Conservation (phyloP, 2,888 invertebrate genomes). For the Cyclophora albipunctata region DNA sequence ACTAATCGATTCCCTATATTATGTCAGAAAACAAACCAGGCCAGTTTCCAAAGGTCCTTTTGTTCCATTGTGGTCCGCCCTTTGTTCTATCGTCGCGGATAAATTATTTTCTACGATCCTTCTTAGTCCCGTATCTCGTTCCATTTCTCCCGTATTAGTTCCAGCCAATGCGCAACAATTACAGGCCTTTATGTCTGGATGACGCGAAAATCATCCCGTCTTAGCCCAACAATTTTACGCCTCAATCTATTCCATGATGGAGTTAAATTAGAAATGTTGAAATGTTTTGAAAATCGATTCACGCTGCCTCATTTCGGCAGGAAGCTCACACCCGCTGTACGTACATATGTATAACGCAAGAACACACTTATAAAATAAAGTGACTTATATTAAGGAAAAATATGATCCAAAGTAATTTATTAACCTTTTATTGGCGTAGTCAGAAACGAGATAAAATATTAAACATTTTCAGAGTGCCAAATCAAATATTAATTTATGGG, state of each 20-base stretch:
- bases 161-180: slow-evolving; percentile 73
- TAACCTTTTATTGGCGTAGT: no score
- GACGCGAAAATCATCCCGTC: slow-evolving; percentile 70
- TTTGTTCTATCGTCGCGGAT: slow-evolving; percentile 69
- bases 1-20: slow-evolving; percentile 68
- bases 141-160: slow-evolving; percentile 74
- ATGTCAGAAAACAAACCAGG: slow-evolving; percentile 64
- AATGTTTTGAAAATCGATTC: slow-evolving; percentile 27
- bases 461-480: no score
- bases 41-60: slow-evolving; percentile 57
- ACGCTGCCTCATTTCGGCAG: no score
- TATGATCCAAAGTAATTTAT: no score
- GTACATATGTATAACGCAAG: background rate
- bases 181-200: slow-evolving; percentile 68
- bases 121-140: slow-evolving; percentile 65
- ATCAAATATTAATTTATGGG: slow-evolving; percentile 20
- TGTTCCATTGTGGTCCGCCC: slow-evolving; percentile 61
- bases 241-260: slow-evolving; percentile 51
- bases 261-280: slow-evolving; percentile 52
- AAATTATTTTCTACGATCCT: slow-evolving; percentile 73
- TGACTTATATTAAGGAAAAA: background rate
- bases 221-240: slow-evolving; percentile 66
- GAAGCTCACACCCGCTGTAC: no score
- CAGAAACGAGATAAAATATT: no score
- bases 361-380: background rate